A percentile compares a stretch with the other conserved stretches of the same genome.
phyloP scores from a whole-genome alignment of 2,113 vertebrate species.

The Nesogale talazaci region DNA sequence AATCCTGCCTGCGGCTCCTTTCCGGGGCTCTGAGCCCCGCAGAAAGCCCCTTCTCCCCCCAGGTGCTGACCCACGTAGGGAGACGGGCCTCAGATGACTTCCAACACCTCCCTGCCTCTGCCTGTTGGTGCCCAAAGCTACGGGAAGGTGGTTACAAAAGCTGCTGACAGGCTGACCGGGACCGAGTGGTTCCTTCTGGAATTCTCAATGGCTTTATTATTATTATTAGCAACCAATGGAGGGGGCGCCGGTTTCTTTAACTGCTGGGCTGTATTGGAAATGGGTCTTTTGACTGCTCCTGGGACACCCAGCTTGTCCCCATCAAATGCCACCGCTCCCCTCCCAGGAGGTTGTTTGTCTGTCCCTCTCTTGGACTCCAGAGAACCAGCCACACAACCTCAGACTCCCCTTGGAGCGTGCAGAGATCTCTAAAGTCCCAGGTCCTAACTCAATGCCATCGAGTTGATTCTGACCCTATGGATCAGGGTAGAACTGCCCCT shows the following conservation, averaged over 20 bases:
- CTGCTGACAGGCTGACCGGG: neutral
- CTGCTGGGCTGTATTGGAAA: neutral
- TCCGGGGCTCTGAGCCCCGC: neutral
- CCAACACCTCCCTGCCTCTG: conserved; percentile 1
- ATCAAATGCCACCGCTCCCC: neutral
- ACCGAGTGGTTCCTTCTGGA: neutral
- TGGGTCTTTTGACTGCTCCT: neutral
- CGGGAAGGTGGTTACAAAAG: neutral
- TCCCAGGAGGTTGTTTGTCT: rapidly evolving
- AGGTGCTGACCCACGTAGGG: neutral
- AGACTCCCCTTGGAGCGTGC: neutral
- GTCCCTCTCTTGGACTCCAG: neutral
- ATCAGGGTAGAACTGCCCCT: no score
- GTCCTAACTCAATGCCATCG: no score
- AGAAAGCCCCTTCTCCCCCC: neutral
- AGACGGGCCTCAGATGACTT: conserved; percentile 32
- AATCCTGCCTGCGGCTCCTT: neutral
- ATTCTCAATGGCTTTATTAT: conserved; percentile 17
- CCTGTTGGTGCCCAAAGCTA: conserved; percentile 30
- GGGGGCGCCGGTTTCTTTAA: neutral
- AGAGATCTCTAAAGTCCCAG: rapidly evolving
- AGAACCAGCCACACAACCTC: neutral
- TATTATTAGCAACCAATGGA: neutral
- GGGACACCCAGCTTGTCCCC: rapidly evolving
- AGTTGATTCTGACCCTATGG: no score